phyloP scores from a whole-genome alignment of 2,113 vertebrate species.

The Sorex araneus region DNA sequence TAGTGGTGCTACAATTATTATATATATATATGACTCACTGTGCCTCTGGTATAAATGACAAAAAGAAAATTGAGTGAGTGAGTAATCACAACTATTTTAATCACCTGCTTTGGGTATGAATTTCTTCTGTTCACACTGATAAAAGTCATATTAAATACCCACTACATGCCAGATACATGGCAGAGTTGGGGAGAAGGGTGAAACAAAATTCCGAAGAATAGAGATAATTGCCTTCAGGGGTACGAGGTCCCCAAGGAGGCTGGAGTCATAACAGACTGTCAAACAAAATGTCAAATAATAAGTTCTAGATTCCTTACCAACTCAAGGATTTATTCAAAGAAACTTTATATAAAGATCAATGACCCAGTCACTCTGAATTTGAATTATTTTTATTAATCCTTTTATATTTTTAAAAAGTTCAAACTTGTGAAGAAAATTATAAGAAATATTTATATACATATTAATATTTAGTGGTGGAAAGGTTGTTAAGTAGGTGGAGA shows the following conservation, averaged over 20 bases:
- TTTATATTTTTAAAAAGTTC: conserved; percentile 24
- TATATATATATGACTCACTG: neutral
- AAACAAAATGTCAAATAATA: neutral
- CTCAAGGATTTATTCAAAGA: neutral
- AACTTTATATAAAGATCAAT: neutral
- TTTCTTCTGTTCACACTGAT: neutral
- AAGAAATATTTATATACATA: neutral
- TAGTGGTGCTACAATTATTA: neutral
- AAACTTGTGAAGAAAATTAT: neutral
- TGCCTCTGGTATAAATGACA: neutral
- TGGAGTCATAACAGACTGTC: neutral
- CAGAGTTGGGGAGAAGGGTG: neutral
- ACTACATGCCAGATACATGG: neutral
- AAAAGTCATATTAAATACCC: neutral
- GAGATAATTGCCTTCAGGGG: neutral
- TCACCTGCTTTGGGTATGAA: neutral
- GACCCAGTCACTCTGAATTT: neutral
- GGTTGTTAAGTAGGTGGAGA: neutral
- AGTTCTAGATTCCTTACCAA: neutral
- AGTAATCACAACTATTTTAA: conserved; percentile 13
- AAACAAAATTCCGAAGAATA: neutral
- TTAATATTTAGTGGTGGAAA: neutral
- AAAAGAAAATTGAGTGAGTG: neutral
- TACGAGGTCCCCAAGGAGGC: neutral
- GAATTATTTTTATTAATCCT: neutral